These are phyloP conservation scores for Oxyura jamaicensis DNA, from an alignment of 2,113 vertebrate species.

Conservation along the genomic window DNA sequence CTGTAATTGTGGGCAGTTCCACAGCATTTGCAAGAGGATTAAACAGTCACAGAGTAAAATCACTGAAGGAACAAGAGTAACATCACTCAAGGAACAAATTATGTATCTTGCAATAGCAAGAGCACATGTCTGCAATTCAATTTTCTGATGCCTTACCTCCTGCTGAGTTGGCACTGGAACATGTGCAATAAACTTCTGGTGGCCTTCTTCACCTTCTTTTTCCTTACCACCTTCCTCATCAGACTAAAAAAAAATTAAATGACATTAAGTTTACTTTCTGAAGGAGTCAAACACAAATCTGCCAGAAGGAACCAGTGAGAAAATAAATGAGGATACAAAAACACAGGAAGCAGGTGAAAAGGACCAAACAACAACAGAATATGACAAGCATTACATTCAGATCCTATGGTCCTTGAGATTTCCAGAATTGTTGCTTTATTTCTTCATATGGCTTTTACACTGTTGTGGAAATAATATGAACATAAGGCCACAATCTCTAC, in stretches of 20 bases:
- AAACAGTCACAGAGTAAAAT: neutral
- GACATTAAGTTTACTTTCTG: neutral
- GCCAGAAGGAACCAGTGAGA: neutral
- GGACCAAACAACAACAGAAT: neutral
- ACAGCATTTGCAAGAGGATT: neutral
- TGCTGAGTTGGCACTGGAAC: constrained; percentile 95
- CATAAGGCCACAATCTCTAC: neutral
- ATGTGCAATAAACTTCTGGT: constrained; percentile 91
- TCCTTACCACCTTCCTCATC: constrained; percentile 85
- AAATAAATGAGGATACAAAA: rapidly evolving
- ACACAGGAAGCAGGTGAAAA: neutral
- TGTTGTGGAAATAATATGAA: neutral
- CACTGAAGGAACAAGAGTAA: neutral
- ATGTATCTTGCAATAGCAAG: neutral
- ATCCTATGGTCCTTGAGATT: neutral
- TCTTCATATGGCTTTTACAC: neutral
- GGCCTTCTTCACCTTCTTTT: constrained; percentile 85
- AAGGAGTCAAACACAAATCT: neutral
- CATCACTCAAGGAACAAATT: neutral
- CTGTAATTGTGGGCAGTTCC: neutral
- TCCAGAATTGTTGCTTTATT: neutral
- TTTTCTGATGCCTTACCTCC: constrained; percentile 81
- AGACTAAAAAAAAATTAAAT: constrained; percentile 64
- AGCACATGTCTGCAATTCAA: neutral
- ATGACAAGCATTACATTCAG: neutral